Conservation (phyloP, 1,140 invertebrate genomes). For the Pomacea maculata region DNA sequence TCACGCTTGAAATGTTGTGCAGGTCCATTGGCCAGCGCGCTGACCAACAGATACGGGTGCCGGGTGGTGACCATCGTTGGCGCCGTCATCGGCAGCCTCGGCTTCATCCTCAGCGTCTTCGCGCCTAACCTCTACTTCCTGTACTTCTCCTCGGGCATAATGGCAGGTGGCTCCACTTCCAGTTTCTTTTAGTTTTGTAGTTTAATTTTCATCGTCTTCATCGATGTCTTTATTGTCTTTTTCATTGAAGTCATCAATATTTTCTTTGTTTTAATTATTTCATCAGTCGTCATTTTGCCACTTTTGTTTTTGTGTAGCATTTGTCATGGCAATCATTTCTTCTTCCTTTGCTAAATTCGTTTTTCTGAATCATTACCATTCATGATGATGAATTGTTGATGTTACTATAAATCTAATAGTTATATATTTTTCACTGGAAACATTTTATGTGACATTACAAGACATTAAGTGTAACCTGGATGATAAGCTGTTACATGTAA, state of each 20-base stretch:
- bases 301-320: too few species aligned
- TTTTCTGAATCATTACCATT: too few species aligned
- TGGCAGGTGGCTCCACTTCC: constrained; percentile 72
- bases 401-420: too few species aligned
- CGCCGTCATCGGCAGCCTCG: constrained; percentile 80
- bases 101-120: constrained; percentile 80
- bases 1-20: constrained; percentile 19
- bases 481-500: too few species aligned
- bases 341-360: too few species aligned
- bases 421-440: too few species aligned
- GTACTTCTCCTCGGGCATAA: constrained; percentile 88
- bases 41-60: constrained; percentile 96
- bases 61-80: constrained; percentile 91
- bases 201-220: not conserved
- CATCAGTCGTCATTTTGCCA: too few species aligned
- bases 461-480: too few species aligned
- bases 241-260: not conserved
- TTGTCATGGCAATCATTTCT: too few species aligned
- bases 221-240: not conserved
- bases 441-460: too few species aligned
- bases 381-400: too few species aligned
- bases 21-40: constrained; percentile 93
- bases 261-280: too few species aligned
- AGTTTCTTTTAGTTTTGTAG: not conserved
- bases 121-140: constrained; percentile 81